Conservation (phyloP, 1,140 invertebrate species). For the Caerostris extrusa region DNA sequence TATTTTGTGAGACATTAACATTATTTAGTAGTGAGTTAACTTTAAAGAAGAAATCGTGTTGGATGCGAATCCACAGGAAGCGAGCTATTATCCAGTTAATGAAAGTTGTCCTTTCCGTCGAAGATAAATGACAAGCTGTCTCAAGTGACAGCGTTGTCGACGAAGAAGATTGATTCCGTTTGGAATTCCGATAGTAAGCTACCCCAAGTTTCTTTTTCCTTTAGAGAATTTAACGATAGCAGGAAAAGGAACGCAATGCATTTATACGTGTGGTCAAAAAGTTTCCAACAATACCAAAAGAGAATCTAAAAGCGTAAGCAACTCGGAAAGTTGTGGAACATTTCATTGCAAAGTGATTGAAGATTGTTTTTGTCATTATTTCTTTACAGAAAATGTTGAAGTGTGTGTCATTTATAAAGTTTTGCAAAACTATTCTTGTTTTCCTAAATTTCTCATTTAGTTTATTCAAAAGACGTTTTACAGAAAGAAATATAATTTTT, state of each 20-base stretch:
- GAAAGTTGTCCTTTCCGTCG: conserved; percentile 25
- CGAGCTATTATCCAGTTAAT: conserved; percentile 29
- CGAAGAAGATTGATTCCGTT: conserved; percentile 35
- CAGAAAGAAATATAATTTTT: too few species aligned
- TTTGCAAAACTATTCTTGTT: too few species aligned
- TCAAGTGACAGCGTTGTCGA: not conserved
- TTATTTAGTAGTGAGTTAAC: conserved; percentile 7
- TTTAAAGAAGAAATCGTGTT: not conserved
- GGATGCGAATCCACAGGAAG: conserved; percentile 15
- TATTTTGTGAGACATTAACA: not conserved
- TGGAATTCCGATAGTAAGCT: conserved; percentile 30
- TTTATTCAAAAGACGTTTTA: too few species aligned
- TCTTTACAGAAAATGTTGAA: too few species aligned
- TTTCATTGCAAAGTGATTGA: too few species aligned
- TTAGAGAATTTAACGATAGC: not conserved
- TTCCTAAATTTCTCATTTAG: too few species aligned
- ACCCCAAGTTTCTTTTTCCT: conserved; percentile 23
- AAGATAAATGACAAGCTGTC: conserved; percentile 39
- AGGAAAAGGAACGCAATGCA: not conserved
- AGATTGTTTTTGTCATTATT: too few species aligned
- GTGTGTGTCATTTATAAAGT: too few species aligned
- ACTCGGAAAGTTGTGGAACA: too few species aligned
- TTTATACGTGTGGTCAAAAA: not conserved
- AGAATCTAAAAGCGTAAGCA: too few species aligned
- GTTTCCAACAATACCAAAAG: not conserved